Percentiles rank a stretch among this genome's conserved stretches.
Evolutionary conservation across 2,113 vertebrate species (phyloP).

Genomic region (Leptodactylus fuscus): DNA sequence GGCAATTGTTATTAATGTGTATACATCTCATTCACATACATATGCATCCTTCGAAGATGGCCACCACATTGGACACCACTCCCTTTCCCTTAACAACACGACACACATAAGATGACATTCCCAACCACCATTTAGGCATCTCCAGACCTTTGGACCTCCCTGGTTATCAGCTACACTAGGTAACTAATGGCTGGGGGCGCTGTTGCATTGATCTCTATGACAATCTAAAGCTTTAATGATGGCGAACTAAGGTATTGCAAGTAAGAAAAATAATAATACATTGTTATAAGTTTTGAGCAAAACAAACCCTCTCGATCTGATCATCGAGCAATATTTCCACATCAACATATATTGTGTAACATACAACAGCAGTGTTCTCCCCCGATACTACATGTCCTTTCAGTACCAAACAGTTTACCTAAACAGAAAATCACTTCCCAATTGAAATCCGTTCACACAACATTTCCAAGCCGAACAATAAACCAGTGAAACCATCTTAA

Average conservation of each 20-base stretch:
- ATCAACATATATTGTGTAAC: not conserved
- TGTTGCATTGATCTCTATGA: not conserved
- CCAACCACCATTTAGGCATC: no score
- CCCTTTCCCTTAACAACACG: no score
- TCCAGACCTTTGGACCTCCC: no score
- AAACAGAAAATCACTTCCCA: conserved; percentile 38
- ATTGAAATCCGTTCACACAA: not conserved
- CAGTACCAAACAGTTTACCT: not conserved
- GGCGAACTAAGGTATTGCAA: not conserved
- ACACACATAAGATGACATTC: no score
- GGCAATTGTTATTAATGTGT: no score
- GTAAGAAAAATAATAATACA: not conserved
- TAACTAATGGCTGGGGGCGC: no score
- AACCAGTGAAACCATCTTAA: conserved; percentile 33
- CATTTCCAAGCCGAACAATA: conserved; percentile 16
- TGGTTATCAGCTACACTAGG: no score
- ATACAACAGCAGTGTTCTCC: not conserved
- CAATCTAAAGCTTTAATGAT: not conserved
- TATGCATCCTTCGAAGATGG: no score
- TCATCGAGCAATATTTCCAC: not conserved
- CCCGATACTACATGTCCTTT: not conserved
- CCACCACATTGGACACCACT: no score
- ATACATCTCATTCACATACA: no score
- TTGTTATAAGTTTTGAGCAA: not conserved
- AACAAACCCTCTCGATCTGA: not conserved